These are phyloP conservation scores for Gallinago stenura DNA, from an alignment of 2,797 vertebrate species.

Conservation along the genomic window DNA sequence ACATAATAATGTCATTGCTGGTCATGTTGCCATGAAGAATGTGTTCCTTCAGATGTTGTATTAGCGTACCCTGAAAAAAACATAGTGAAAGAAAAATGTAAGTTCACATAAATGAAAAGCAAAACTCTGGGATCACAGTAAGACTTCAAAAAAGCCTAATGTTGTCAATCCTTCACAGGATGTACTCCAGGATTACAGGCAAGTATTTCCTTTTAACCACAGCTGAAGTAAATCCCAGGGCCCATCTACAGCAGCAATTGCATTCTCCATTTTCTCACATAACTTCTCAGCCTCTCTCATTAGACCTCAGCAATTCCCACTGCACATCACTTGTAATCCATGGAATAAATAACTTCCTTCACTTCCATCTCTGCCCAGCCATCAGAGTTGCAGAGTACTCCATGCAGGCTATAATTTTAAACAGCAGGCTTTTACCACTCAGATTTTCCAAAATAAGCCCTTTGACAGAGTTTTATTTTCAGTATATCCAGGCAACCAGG, in stretches of 20 bases:
- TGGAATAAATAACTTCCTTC: not conserved
- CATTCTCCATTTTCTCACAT: slow-evolving; percentile 3
- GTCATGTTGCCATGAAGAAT: slow-evolving; percentile 91
- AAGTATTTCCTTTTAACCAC: not conserved
- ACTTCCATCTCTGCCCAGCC: not conserved
- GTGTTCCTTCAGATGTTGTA: slow-evolving; percentile 96
- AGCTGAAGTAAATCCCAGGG: slow-evolving; percentile 14
- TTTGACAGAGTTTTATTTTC: not conserved
- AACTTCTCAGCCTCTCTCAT: slow-evolving; percentile 22
- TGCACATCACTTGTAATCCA: not conserved
- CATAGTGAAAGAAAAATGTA: not conserved
- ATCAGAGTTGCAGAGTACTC: not conserved
- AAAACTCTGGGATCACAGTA: not conserved
- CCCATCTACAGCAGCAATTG: not conserved
- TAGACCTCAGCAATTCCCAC: slow-evolving; percentile 31
- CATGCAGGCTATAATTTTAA: not conserved
- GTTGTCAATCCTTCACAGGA: not conserved
- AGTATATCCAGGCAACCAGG: not conserved
- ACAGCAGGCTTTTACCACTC: not conserved
- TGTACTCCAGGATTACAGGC: not conserved
- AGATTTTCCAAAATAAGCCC: not conserved
- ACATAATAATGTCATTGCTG: slow-evolving; percentile 90
- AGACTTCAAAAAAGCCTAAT: not conserved
- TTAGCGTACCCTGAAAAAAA: slow-evolving; percentile 88
- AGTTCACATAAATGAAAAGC: not conserved